These are phyloP conservation scores for Microctonus aethiopoides DNA, from an alignment of 2,888 invertebrate species.

Conservation along the genomic window DNA sequence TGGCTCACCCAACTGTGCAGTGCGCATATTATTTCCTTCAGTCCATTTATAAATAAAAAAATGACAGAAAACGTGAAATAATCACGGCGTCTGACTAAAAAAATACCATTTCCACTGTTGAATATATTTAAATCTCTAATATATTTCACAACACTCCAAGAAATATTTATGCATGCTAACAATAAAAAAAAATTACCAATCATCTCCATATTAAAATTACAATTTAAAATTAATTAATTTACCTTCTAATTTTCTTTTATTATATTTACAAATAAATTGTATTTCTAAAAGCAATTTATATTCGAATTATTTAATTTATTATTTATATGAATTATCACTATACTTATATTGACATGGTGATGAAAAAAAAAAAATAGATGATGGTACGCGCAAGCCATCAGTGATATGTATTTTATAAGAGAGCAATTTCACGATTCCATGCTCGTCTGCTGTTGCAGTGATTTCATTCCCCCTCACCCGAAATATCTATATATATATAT, in stretches of 20 bases:
- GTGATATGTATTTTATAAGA: conserved; percentile 56
- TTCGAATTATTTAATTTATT: too few species aligned
- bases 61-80: background rate
- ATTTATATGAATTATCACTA: background rate
- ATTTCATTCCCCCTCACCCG: conserved; percentile 52
- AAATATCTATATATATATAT: conserved; percentile 37
- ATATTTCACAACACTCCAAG: too few species aligned
- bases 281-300: too few species aligned
- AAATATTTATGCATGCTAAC: too few species aligned
- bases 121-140: background rate
- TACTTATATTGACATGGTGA: conserved; percentile 23
- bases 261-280: too few species aligned
- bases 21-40: background rate
- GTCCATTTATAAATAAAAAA: background rate
- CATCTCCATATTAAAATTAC: too few species aligned
- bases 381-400: conserved; percentile 36
- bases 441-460: conserved; percentile 54
- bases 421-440: conserved; percentile 65
- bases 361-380: conserved; percentile 24
- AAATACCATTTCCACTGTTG: background rate
- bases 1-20: too few species aligned
- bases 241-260: too few species aligned
- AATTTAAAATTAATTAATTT: too few species aligned
- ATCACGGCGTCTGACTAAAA: background rate
- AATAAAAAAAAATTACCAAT: too few species aligned